phyloP scores from a whole-genome alignment of 2,888 invertebrate species.

The Sinohyriopsis cumingii region DNA sequence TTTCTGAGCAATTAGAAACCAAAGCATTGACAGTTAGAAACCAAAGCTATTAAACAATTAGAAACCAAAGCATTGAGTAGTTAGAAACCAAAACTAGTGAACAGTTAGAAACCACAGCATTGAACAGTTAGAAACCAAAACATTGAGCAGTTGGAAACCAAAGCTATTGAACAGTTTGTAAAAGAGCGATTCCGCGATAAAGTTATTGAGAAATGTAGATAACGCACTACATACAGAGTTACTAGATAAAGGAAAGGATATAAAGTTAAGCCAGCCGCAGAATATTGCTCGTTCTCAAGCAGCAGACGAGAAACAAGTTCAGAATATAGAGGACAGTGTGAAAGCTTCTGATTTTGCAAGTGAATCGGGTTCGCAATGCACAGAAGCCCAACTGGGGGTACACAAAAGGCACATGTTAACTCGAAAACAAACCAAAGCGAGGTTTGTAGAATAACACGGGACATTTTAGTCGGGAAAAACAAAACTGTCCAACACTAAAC shows the following conservation, averaged over 20 bases:
- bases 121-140: too few species aligned
- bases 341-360: neutral
- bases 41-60: too few species aligned
- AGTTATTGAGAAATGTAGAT: conserved; percentile 17
- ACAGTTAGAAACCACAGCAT: too few species aligned
- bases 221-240: conserved; percentile 2
- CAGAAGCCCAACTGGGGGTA: neutral
- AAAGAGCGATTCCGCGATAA: too few species aligned
- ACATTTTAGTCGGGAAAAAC: conserved; percentile 4
- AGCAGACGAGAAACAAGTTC: conserved; percentile 10
- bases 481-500: conserved; percentile 5
- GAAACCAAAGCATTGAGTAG: too few species aligned
- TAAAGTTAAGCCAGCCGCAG: conserved; percentile 5
- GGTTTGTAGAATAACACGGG: neutral
- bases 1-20: too few species aligned
- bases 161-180: too few species aligned
- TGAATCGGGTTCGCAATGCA: neutral
- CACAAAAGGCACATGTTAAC: neutral
- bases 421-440: neutral
- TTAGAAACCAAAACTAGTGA: too few species aligned
- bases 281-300: conserved; percentile 3
- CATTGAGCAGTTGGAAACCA: too few species aligned
- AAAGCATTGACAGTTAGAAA: too few species aligned
- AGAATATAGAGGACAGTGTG: neutral
- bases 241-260: conserved; percentile 11